Percentiles rank a stretch among this genome's conserved stretches.
phyloP scores from a whole-genome alignment of 2,113 vertebrate species.

The Oncorhynchus masou region DNA sequence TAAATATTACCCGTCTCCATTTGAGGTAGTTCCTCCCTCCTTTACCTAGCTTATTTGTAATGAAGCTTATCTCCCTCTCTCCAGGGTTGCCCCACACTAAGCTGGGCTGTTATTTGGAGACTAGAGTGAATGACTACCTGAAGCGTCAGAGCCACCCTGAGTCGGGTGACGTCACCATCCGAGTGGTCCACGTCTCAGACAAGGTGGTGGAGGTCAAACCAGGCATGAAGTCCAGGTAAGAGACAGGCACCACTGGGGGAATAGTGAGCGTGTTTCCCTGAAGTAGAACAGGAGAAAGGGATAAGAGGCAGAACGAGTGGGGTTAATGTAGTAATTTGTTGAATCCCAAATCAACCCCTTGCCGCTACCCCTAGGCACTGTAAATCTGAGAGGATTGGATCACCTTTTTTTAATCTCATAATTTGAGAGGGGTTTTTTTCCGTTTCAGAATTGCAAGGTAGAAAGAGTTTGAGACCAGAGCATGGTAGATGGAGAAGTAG shows the following conservation, averaged over 20 bases:
- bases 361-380: not conserved
- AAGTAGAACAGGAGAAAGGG: not conserved
- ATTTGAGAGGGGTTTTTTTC: too few relatives aligned
- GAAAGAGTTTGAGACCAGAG: too few relatives aligned
- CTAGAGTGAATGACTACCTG: slow-evolving; percentile 90
- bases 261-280: too few relatives aligned
- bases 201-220: slow-evolving; percentile 98
- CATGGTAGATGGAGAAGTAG: too few relatives aligned
- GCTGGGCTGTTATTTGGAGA: slow-evolving; percentile 87
- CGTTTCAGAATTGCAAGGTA: too few relatives aligned
- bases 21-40: not conserved
- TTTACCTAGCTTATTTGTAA: not conserved
- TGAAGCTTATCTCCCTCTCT: not conserved
- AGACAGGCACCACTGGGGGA: not conserved
- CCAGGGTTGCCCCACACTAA: slow-evolving; percentile 92
- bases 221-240: slow-evolving; percentile 97
- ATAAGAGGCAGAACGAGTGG: not conserved
- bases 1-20: too few relatives aligned
- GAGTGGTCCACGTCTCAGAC: slow-evolving; percentile 95
- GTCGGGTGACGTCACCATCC: slow-evolving; percentile 90
- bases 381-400: not conserved
- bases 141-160: slow-evolving; percentile 87
- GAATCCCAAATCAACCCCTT: too few relatives aligned
- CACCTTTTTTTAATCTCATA: too few relatives aligned
- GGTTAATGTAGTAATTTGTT: too few relatives aligned